Evolutionary conservation across 2,113 vertebrate species (phyloP).

Genomic region (Plotosus lineatus): DNA sequence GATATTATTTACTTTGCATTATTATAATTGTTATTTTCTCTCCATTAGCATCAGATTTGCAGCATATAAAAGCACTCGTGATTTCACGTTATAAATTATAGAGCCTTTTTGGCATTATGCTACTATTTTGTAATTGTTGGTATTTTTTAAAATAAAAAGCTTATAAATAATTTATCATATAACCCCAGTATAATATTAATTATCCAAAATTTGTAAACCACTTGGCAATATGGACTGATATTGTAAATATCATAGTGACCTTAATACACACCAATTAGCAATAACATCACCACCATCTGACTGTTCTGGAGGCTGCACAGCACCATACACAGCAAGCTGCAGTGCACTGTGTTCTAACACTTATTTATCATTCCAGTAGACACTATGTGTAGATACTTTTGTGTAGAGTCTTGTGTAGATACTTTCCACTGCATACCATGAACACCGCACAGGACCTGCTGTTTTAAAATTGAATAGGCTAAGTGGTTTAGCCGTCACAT

Average conservation of each 20-base stretch:
- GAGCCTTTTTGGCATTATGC: background rate
- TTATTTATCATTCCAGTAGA: no score
- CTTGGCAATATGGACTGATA: background rate
- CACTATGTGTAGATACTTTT: no score
- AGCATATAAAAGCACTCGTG: background rate
- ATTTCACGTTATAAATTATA: background rate
- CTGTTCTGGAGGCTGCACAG: no score
- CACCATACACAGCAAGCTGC: background rate
- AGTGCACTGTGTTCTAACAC: no score
- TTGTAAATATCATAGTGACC: background rate
- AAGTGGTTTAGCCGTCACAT: no score
- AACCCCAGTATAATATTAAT: background rate
- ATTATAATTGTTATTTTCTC: background rate
- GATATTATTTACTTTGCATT: conserved; percentile 49
- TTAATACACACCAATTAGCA: background rate
- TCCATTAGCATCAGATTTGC: background rate
- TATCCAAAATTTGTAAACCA: background rate
- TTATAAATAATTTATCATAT: background rate
- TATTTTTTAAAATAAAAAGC: background rate
- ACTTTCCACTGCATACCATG: no score
- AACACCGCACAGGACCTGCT: no score
- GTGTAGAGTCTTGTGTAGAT: no score
- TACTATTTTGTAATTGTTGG: background rate
- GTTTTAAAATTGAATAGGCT: no score
- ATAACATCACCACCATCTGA: no score